Conservation (phyloP, 2,113 vertebrate genomes). For the Pteronura brasiliensis region DNA sequence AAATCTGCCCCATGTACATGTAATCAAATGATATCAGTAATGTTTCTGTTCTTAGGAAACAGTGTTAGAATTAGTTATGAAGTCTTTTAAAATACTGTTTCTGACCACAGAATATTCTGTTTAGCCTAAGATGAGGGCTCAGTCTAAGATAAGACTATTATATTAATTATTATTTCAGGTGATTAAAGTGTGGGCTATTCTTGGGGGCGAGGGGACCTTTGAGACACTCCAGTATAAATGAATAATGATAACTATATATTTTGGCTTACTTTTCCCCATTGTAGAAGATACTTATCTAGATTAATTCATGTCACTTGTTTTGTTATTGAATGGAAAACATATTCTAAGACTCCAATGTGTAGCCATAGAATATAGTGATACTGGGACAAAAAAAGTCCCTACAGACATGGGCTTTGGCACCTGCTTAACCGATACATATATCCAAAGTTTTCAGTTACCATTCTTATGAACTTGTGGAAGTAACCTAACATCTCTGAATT, state of each 20-base stretch:
- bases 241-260: not conserved
- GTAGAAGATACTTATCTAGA: not conserved
- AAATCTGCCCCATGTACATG: fast-evolving
- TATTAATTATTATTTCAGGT: not conserved
- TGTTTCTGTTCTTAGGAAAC: not conserved
- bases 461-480: not conserved
- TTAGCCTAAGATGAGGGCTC: not conserved
- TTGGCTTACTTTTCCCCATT: not conserved
- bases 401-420: not conserved
- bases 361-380: not conserved
- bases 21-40: not conserved
- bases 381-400: not conserved
- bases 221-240: not conserved
- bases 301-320: not conserved
- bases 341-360: not conserved
- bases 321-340: not conserved
- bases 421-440: not conserved
- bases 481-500: not conserved
- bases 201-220: not conserved
- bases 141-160: not conserved
- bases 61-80: not conserved
- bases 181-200: not conserved
- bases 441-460: not conserved
- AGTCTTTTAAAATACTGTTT: not conserved
- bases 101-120: not conserved